Evolutionary conservation across 2,797 vertebrate genomes (phyloP).

Genomic region (Momotus momota): DNA sequence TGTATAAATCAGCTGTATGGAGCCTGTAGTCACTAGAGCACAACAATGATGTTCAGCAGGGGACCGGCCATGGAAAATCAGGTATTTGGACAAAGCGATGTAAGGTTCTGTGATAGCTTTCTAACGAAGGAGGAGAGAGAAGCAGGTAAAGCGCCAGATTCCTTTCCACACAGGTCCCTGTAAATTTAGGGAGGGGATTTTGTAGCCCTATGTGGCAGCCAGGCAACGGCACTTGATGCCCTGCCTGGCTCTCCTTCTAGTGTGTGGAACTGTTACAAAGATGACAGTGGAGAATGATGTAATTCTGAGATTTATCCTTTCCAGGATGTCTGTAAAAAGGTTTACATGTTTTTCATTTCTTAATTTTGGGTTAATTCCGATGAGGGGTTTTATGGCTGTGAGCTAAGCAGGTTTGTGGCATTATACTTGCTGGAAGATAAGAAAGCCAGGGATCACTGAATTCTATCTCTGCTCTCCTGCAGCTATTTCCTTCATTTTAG

Average conservation of each 20-base stretch:
- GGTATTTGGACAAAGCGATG: neutral
- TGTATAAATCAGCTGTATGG: neutral
- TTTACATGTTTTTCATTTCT: neutral
- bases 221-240: neutral
- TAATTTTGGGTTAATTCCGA: neutral
- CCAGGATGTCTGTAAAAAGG: neutral
- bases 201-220: neutral
- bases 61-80: neutral
- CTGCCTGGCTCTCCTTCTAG: neutral
- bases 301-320: neutral
- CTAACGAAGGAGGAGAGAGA: neutral
- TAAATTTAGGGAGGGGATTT: neutral
- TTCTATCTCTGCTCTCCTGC: neutral
- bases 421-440: neutral
- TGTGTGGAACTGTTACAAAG: neutral
- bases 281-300: neutral
- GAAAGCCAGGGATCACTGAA: neutral
- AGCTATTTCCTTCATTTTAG: neutral
- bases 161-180: neutral
- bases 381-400: slow-evolving; percentile 9
- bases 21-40: neutral
- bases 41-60: neutral
- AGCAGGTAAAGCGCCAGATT: neutral
- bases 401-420: neutral
- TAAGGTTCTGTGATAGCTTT: neutral